A percentile compares a stretch with the other conserved stretches of the same genome.
These are phyloP conservation scores for Leptinotarsa haldemani DNA, from an alignment of 2,888 invertebrate species.

Conservation along the genomic window DNA sequence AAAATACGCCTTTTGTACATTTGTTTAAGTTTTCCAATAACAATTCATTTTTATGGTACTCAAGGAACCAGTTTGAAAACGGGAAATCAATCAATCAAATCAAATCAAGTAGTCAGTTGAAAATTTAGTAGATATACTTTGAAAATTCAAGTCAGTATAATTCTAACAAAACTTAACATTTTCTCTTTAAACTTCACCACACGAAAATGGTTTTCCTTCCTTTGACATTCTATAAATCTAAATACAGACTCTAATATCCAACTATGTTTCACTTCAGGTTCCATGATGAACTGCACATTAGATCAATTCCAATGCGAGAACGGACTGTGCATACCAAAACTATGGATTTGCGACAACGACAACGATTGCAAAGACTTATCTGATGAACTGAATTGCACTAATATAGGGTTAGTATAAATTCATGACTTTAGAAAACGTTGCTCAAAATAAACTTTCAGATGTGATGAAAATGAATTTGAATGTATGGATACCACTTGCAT, in stretches of 20 bases:
- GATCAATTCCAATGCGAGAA: constrained; percentile 83
- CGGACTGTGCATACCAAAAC: constrained; percentile 80
- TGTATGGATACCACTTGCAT: constrained; percentile 82
- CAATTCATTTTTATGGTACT: no score
- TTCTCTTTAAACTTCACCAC: no score
- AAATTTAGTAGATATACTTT: no score
- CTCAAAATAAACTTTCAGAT: constrained; percentile 67
- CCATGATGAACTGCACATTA: constrained; percentile 72
- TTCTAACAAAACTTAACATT: no score
- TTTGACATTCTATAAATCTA: no score
- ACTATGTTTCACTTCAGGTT: constrained; percentile 55
- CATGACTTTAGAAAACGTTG: background rate
- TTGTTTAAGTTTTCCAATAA: no score
- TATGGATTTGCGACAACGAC: constrained; percentile 81
- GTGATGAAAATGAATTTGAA: constrained; percentile 78
- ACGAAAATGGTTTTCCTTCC: no score
- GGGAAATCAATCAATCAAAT: no score
- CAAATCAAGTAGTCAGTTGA: no score
- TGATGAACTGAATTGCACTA: constrained; percentile 81
- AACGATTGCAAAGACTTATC: constrained; percentile 85
- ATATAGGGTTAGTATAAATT: constrained; percentile 70
- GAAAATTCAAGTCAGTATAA: no score
- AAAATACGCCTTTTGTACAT: no score
- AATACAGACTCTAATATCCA: background rate
- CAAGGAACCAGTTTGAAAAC: no score